A percentile compares a stretch with the other conserved stretches of the same genome.
These are phyloP conservation scores for Drosophila anomalipes DNA, from an alignment of 2,888 invertebrate genomes.

Conservation along the genomic window DNA sequence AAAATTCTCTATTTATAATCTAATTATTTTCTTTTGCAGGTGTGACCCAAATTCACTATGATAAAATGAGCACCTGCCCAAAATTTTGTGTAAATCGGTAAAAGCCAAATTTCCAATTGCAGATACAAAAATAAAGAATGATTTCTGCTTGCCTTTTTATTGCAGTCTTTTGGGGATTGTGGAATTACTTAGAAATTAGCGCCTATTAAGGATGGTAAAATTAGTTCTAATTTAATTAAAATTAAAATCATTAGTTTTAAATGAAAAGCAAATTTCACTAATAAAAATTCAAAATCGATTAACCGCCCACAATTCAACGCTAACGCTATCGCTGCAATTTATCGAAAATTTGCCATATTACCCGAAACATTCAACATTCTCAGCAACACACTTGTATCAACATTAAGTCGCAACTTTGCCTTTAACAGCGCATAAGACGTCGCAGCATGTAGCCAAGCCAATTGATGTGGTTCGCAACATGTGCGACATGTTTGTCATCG, in stretches of 20 bases:
- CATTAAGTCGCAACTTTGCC: neutral
- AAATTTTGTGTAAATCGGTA: neutral
- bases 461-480: conserved; percentile 15
- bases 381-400: neutral
- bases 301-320: neutral
- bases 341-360: neutral
- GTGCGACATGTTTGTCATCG: conserved; percentile 16
- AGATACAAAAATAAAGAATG: neutral
- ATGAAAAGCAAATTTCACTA: neutral
- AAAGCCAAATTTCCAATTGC: neutral
- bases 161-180: neutral
- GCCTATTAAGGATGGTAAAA: neutral
- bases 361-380: neutral
- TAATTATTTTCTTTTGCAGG: neutral
- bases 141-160: neutral
- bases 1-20: neutral
- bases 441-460: neutral
- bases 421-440: neutral
- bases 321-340: neutral
- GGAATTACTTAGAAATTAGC: neutral
- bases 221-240: neutral
- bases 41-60: neutral
- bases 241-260: neutral
- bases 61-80: neutral
- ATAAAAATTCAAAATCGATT: neutral